Percentiles rank a stretch among this genome's conserved stretches.
These are phyloP conservation scores for Eumaeus atala DNA, from an alignment of 1,140 invertebrate genomes.

Conservation along the genomic window DNA sequence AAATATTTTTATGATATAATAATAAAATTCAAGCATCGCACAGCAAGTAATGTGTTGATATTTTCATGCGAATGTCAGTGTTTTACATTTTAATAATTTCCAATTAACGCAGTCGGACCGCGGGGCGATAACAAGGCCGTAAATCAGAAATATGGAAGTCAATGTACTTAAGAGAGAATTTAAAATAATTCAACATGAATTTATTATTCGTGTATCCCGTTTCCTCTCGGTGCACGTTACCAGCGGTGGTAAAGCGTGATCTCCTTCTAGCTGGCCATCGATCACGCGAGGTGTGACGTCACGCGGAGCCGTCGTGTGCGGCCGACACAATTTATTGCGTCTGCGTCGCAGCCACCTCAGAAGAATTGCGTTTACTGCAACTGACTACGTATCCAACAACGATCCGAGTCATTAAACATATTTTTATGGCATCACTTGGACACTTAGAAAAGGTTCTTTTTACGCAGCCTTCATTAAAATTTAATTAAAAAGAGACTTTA, in stretches of 20 bases:
- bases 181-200: slow-evolving; percentile 69
- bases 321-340: slow-evolving; percentile 69
- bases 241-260: slow-evolving; percentile 36
- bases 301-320: slow-evolving; percentile 72
- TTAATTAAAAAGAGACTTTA: no score
- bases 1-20: no score
- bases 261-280: slow-evolving; percentile 57
- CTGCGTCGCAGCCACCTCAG: slow-evolving; percentile 54
- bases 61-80: slow-evolving; percentile 1
- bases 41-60: background rate
- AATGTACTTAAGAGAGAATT: slow-evolving; percentile 67
- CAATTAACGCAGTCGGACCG: slow-evolving; percentile 6
- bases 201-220: slow-evolving; percentile 48
- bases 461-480: no score
- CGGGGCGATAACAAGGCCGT: slow-evolving; percentile 31
- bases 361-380: slow-evolving; percentile 52
- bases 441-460: no score
- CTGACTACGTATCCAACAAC: slow-evolving; percentile 7
- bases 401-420: background rate
- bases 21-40: no score
- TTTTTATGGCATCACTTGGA: no score
- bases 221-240: slow-evolving; percentile 28
- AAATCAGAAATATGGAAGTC: slow-evolving; percentile 66
- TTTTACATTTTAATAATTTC: slow-evolving; percentile 5
- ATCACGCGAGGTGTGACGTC: slow-evolving; percentile 72